These are phyloP conservation scores for Pagetopsis macropterus DNA, from an alignment of 2,797 vertebrate species.

Conservation along the genomic window DNA sequence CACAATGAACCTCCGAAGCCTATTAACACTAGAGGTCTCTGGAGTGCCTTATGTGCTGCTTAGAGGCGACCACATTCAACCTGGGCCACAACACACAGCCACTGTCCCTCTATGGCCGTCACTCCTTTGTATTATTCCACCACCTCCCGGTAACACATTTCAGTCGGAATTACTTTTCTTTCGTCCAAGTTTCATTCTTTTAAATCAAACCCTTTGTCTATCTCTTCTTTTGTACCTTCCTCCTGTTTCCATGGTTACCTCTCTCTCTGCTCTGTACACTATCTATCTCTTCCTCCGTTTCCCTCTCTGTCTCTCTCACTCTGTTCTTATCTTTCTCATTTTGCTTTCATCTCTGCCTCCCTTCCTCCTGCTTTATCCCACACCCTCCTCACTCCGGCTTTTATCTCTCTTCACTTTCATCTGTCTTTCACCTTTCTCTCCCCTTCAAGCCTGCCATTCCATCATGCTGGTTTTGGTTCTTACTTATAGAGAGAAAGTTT, in stretches of 20 bases:
- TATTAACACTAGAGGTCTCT: constrained; percentile 83
- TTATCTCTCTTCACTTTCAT: constrained; percentile 92
- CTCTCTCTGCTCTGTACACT: constrained; percentile 88
- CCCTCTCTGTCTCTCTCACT: constrained; percentile 88
- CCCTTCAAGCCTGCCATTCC: constrained; percentile 90
- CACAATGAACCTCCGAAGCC: constrained; percentile 76
- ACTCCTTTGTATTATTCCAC: constrained; percentile 81
- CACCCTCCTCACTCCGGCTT: constrained; percentile 88
- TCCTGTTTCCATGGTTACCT: constrained; percentile 91
- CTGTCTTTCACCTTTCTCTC: constrained; percentile 91
- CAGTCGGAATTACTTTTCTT: constrained; percentile 87
- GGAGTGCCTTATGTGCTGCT: constrained; percentile 68
- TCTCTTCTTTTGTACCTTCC: constrained; percentile 90
- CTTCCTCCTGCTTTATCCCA: constrained; percentile 90
- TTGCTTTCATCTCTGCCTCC: constrained; percentile 91
- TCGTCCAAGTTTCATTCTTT: constrained; percentile 89
- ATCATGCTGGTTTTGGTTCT: constrained; percentile 86
- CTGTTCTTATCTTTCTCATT: constrained; percentile 92
- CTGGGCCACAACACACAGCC: constrained; percentile 59
- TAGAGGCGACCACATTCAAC: constrained; percentile 66
- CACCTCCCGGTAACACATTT: constrained; percentile 85
- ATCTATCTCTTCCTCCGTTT: constrained; percentile 89
- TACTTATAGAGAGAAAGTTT: constrained; percentile 86
- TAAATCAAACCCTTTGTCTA: constrained; percentile 90
- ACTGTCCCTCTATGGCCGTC: constrained; percentile 68